A percentile compares a stretch with the other conserved stretches of the same genome.
Conservation (phyloP, 2,797 vertebrate genomes). For the Cottoperca gobio region DNA sequence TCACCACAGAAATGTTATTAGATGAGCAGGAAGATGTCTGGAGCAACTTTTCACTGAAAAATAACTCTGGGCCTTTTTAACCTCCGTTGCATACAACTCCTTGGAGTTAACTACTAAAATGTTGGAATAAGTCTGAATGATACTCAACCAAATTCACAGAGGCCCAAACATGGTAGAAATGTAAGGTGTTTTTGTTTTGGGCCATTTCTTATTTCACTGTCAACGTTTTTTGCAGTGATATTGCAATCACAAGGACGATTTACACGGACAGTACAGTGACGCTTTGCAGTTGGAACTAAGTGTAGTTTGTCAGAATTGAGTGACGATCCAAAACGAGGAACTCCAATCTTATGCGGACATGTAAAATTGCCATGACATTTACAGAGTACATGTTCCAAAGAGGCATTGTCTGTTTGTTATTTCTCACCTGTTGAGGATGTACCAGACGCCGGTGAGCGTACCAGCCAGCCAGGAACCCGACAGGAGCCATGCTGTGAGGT, state of each 20-base stretch:
- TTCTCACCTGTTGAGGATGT: constrained; percentile 94
- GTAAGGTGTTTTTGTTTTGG: not conserved
- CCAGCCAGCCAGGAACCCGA: constrained; percentile 96
- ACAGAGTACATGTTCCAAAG: too few relatives aligned
- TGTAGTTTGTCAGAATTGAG: not conserved
- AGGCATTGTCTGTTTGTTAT: too few relatives aligned
- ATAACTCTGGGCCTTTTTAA: too few relatives aligned
- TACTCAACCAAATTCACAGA: not conserved
- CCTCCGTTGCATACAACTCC: too few relatives aligned
- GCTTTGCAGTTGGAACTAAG: not conserved
- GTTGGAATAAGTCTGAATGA: too few relatives aligned
- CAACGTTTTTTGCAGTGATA: not conserved
- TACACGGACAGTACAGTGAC: not conserved
- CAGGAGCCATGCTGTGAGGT: constrained; percentile 95
- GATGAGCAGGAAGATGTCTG: too few relatives aligned
- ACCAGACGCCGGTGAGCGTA: constrained; percentile 91
- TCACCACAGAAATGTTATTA: too few relatives aligned
- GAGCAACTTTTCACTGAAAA: too few relatives aligned
- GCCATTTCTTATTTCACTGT: not conserved
- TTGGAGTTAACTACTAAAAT: too few relatives aligned
- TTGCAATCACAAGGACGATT: not conserved
- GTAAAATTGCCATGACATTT: too few relatives aligned
- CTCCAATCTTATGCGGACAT: not conserved
- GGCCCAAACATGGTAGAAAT: not conserved
- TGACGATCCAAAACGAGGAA: not conserved